Evolutionary conservation across 2,797 vertebrate genomes (phyloP).

Genomic region (Helostoma temminkii): DNA sequence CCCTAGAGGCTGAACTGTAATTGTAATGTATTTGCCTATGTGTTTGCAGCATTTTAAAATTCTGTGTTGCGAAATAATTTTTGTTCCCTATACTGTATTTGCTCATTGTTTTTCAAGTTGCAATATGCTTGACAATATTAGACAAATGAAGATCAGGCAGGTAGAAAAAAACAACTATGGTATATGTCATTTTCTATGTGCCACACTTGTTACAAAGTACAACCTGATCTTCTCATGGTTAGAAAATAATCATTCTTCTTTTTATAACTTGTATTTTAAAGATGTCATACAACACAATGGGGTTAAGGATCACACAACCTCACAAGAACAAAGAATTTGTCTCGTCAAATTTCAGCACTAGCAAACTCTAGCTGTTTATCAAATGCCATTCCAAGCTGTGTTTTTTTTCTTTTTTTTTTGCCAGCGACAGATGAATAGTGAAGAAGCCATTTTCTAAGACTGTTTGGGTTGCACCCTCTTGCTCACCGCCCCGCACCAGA

Average conservation of each 20-base stretch:
- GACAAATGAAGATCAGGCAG: background rate
- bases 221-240: background rate
- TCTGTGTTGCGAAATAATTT: background rate
- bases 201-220: background rate
- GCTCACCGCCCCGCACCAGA: conserved; percentile 35
- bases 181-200: too few species aligned
- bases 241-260: background rate
- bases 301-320: background rate
- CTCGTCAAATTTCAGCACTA: background rate
- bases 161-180: background rate
- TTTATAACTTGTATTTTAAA: background rate
- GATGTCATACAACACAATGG: background rate
- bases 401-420: conserved; percentile 21
- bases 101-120: background rate
- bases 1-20: too few species aligned
- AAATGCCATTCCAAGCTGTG: conserved; percentile 10
- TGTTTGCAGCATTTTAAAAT: background rate
- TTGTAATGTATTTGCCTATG: too few species aligned
- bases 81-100: background rate
- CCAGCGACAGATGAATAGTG: conserved; percentile 38
- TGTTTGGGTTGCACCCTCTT: conserved; percentile 57
- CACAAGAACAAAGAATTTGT: background rate
- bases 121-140: background rate
- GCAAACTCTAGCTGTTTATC: conserved; percentile 9
- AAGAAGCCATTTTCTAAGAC: conserved; percentile 35